These are phyloP conservation scores for Ariopsis seemanni DNA, from an alignment of 2,113 vertebrate genomes.

Conservation along the genomic window DNA sequence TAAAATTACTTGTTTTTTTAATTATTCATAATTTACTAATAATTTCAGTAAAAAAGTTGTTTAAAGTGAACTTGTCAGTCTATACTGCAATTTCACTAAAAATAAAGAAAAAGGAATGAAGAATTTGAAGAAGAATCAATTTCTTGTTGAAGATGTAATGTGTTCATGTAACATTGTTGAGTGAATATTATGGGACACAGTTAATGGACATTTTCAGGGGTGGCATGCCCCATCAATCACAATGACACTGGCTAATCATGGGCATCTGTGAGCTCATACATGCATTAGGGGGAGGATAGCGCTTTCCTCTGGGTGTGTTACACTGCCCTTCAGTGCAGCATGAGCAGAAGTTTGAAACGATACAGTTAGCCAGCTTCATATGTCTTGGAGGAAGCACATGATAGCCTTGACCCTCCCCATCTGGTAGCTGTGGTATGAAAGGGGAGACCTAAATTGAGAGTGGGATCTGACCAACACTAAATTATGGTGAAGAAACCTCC, in stretches of 20 bases:
- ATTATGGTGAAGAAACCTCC: neutral
- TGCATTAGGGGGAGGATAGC: neutral
- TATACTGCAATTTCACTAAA: neutral
- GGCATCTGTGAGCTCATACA: neutral
- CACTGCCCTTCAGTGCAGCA: neutral
- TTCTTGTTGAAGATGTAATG: neutral
- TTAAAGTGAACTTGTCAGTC: neutral
- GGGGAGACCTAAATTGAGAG: neutral
- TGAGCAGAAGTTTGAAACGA: neutral
- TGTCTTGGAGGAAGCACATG: neutral
- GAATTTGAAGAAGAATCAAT: neutral
- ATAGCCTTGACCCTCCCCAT: neutral
- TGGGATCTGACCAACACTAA: neutral
- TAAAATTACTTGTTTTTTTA: neutral
- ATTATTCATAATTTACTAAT: neutral
- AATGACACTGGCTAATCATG: neutral
- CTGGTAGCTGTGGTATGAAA: neutral
- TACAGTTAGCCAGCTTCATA: neutral
- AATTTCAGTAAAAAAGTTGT: neutral
- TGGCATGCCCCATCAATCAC: neutral
- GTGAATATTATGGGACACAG: neutral
- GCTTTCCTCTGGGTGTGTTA: neutral
- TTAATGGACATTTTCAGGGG: neutral
- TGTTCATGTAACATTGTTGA: neutral
- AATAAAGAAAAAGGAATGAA: neutral